These are phyloP conservation scores for Hylaeus volcanicus DNA, from an alignment of 1,140 invertebrate genomes.

Conservation along the genomic window DNA sequence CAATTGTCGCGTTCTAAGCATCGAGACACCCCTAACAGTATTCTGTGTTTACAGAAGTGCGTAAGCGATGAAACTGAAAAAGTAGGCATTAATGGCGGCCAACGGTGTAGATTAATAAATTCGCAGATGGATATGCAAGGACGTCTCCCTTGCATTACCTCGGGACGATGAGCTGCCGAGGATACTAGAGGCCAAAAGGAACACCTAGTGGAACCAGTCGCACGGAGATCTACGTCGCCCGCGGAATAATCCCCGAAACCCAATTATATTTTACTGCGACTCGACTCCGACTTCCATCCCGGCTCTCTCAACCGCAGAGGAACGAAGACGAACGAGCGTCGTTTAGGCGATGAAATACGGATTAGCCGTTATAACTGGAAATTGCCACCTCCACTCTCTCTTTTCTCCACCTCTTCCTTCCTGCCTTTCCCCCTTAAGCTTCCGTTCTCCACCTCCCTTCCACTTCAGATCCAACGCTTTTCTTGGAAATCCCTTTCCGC, in stretches of 20 bases:
- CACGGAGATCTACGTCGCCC: slow-evolving; percentile 73
- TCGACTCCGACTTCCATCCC: slow-evolving; percentile 78
- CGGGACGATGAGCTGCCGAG: slow-evolving; percentile 51
- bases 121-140: slow-evolving; percentile 41
- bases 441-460: neutral
- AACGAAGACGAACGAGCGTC: slow-evolving; percentile 78
- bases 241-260: slow-evolving; percentile 80
- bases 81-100: neutral
- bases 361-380: slow-evolving; percentile 80
- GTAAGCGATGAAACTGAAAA: slow-evolving; percentile 2
- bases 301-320: slow-evolving; percentile 65
- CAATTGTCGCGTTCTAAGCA: no score
- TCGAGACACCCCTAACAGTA: no score
- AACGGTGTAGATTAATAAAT: slow-evolving; percentile 57
- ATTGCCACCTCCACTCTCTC: slow-evolving; percentile 71
- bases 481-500: slow-evolving; percentile 33
- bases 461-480: neutral
- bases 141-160: slow-evolving; percentile 30
- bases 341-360: slow-evolving; percentile 81
- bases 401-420: slow-evolving; percentile 13
- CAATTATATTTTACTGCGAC: slow-evolving; percentile 81
- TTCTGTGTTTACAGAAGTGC: neutral
- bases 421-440: neutral
- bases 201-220: slow-evolving; percentile 69
- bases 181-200: slow-evolving; percentile 56